Conservation (phyloP, 2,888 invertebrate species). For the Eutolmus rufibarbis region DNA sequence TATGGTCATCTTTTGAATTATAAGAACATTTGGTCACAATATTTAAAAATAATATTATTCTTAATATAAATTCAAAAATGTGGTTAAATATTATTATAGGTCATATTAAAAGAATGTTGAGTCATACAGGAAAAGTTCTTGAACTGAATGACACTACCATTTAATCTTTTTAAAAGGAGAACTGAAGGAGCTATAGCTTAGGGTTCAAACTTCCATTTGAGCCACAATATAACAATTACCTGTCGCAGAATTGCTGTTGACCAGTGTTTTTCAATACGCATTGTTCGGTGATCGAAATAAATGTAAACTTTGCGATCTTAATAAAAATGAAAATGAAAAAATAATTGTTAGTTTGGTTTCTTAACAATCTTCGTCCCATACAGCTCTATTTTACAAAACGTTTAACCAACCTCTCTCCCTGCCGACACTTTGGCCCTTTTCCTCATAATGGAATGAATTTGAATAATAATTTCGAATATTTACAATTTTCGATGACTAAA, state of each 20-base stretch:
- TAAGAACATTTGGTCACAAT: background rate
- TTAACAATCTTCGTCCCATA: background rate
- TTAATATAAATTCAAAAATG: background rate
- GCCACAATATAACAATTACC: too few species aligned
- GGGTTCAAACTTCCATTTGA: too few species aligned
- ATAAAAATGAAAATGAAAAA: background rate
- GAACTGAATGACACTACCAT: too few species aligned
- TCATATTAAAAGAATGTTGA: too few species aligned
- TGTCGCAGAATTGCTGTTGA: background rate
- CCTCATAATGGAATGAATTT: background rate
- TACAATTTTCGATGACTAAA: constrained; percentile 28
- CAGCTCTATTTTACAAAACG: background rate
- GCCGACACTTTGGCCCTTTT: background rate
- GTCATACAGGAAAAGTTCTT: too few species aligned
- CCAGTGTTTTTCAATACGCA: background rate
- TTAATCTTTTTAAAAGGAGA: too few species aligned
- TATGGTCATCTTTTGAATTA: too few species aligned
- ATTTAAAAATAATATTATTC: background rate
- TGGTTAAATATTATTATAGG: background rate
- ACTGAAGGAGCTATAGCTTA: background rate
- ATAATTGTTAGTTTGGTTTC: background rate
- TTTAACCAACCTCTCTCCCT: background rate
- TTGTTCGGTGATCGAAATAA: background rate
- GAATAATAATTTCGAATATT: background rate
- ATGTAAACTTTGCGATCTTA: background rate